Percentiles rank a stretch among this genome's conserved stretches.
Conservation (phyloP, 2,888 invertebrate genomes). For the Leptogaster cylindrica region DNA sequence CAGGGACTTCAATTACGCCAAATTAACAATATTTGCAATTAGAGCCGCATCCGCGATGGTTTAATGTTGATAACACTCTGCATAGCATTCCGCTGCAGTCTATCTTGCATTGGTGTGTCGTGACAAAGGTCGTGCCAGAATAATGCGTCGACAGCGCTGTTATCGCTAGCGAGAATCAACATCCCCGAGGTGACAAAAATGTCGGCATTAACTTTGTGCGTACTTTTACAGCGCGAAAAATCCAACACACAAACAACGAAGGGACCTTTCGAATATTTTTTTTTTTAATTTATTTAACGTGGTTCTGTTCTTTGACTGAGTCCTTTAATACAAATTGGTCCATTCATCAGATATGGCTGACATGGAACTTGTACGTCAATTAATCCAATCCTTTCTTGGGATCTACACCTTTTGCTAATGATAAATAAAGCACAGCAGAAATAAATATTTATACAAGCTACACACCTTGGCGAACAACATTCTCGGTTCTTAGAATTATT, state of each 20-base stretch:
- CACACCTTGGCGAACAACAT: background rate
- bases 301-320: background rate
- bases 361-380: background rate
- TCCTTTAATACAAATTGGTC: background rate
- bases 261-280: too few species aligned
- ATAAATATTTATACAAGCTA: background rate
- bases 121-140: background rate
- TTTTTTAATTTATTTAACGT: too few species aligned
- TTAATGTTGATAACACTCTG: background rate
- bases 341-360: background rate
- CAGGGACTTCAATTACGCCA: background rate
- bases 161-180: background rate
- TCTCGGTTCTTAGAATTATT: background rate
- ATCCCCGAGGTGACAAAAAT: background rate
- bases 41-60: background rate
- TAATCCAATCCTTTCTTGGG: background rate
- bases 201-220: background rate
- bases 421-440: background rate
- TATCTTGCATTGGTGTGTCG: background rate
- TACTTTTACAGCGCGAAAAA: background rate
- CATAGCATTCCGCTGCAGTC: background rate
- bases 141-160: background rate
- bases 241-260: too few species aligned
- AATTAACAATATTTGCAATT: constrained; percentile 12
- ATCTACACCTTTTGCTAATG: background rate